phyloP scores from a whole-genome alignment of 2,797 vertebrate genomes.

The Dallia pectoralis region DNA sequence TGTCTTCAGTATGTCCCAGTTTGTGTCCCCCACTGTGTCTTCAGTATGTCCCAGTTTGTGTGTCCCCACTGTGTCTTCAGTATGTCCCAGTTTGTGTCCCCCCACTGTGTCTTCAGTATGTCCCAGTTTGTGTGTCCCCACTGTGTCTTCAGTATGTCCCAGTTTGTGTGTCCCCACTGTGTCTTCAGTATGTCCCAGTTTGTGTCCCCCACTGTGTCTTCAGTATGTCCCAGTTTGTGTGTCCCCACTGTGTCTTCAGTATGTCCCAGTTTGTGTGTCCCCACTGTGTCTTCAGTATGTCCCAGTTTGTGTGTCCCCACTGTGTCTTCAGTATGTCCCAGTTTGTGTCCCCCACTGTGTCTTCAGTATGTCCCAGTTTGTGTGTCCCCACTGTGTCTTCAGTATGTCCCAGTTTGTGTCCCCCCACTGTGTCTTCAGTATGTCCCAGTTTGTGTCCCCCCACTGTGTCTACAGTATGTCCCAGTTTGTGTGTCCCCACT shows the following conservation, averaged over 20 bases:
- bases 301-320: constrained; percentile 40
- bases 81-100: constrained; percentile 34
- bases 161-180: constrained; percentile 49
- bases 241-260: constrained; percentile 57
- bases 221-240: constrained; percentile 34
- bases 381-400: constrained; percentile 63
- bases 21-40: constrained; percentile 61
- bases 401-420: constrained; percentile 35
- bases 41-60: constrained; percentile 26
- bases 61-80: constrained; percentile 60
- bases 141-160: constrained; percentile 47
- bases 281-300: constrained; percentile 51
- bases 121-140: constrained; percentile 36
- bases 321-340: constrained; percentile 45
- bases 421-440: constrained; percentile 56
- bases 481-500: constrained; percentile 43
- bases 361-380: constrained; percentile 26
- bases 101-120: constrained; percentile 53
- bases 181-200: constrained; percentile 39
- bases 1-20: constrained; percentile 42
- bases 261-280: constrained; percentile 34
- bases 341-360: constrained; percentile 56
- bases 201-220: constrained; percentile 61
- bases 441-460: constrained; percentile 33
- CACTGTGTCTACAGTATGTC: constrained; percentile 48